These are phyloP conservation scores for Xylophagus ater DNA, from an alignment of 2,888 invertebrate genomes.

Conservation along the genomic window DNA sequence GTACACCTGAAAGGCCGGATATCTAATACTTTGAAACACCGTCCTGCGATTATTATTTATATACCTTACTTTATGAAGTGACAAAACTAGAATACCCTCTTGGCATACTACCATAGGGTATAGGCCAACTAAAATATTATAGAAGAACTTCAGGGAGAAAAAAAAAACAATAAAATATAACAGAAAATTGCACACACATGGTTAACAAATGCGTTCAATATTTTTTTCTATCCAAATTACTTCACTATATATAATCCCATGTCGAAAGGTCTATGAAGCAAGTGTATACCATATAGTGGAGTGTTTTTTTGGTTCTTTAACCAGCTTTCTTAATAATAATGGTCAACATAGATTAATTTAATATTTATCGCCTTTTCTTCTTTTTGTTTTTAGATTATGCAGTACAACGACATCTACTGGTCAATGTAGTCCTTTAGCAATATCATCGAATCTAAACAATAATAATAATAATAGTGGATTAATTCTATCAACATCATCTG, in stretches of 20 bases:
- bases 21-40: no score
- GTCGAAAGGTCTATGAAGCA: no score
- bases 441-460: constrained; percentile 8
- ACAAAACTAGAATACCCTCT: no score
- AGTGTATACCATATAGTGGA: no score
- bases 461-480: constrained; percentile 15
- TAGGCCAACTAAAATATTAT: neutral
- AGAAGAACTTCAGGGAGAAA: constrained; percentile 1
- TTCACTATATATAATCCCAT: neutral
- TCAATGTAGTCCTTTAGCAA: constrained; percentile 13
- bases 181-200: constrained; percentile 11
- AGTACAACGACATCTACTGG: constrained; percentile 11
- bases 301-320: no score
- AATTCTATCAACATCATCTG: constrained; percentile 15
- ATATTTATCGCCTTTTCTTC: neutral
- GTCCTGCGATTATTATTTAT: no score
- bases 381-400: constrained; percentile 15
- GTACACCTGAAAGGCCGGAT: no score
- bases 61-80: no score
- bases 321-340: no score
- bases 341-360: no score
- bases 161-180: neutral
- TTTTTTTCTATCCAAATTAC: neutral
- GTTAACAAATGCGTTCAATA: constrained; percentile 10
- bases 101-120: no score